Percentiles rank a stretch among this genome's conserved stretches.
Conservation (phyloP, 2,113 vertebrate species). For the Tonatia bakeri region DNA sequence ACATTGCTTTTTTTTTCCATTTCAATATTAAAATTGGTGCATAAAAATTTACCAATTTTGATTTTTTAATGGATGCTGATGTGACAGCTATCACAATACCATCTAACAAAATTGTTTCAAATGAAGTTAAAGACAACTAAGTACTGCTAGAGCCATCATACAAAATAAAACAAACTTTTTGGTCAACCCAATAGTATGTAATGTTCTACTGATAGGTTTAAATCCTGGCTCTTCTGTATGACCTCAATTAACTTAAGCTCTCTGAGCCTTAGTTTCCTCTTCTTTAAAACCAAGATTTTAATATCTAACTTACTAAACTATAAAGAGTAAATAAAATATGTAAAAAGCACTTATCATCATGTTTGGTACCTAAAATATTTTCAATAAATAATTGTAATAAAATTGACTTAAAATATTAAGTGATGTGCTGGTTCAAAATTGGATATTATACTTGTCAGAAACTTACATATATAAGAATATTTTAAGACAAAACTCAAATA, state of each 20-base stretch:
- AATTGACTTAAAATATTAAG: neutral
- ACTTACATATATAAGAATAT: neutral
- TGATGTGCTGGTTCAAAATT: neutral
- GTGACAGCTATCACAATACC: too few species aligned
- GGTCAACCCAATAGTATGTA: neutral
- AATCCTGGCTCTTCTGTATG: neutral
- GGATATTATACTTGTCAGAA: neutral
- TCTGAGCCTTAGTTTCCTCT: neutral
- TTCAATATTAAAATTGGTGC: too few species aligned
- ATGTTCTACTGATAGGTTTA: neutral
- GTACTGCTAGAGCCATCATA: too few species aligned
- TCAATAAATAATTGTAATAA: neutral
- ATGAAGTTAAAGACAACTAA: too few species aligned
- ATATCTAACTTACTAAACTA: neutral
- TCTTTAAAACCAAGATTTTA: neutral
- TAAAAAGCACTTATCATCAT: neutral
- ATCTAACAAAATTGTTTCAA: too few species aligned
- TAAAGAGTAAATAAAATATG: neutral
- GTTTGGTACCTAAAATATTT: neutral
- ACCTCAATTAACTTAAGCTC: neutral
- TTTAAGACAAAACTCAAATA: slow-evolving; percentile 24
- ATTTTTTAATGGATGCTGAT: too few species aligned
- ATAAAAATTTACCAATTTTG: too few species aligned
- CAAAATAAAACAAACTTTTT: too few species aligned
- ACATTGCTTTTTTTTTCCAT: too few species aligned